Conservation (phyloP, 2,797 vertebrate species). For the Propithecus perrieri region DNA sequence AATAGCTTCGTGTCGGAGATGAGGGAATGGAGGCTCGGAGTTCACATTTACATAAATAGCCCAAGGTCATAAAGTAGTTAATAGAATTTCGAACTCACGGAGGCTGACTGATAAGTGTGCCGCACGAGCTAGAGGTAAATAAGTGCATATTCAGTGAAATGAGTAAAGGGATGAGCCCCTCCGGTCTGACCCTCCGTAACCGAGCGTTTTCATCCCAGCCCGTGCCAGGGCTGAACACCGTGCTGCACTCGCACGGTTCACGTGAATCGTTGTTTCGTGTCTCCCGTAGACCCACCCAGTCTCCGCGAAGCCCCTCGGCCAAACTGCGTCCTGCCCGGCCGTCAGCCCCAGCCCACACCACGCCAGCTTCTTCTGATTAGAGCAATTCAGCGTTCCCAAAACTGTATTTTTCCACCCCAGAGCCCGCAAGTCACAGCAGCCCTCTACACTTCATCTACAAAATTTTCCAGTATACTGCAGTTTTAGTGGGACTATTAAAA, state of each 20-base stretch:
- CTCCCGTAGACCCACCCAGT: background rate
- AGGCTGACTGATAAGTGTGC: background rate
- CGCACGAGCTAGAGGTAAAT: background rate
- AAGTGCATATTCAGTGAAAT: background rate
- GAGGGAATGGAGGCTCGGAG: background rate
- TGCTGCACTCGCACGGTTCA: background rate
- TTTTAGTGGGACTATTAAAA: conserved; percentile 83
- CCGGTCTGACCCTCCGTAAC: background rate
- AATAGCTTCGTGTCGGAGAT: background rate
- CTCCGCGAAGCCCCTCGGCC: background rate
- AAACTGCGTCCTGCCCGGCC: background rate
- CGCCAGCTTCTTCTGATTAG: background rate
- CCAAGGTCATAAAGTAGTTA: background rate
- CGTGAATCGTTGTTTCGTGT: background rate
- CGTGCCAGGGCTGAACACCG: background rate
- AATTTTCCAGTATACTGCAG: conserved; percentile 72
- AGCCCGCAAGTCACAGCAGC: conserved; percentile 57
- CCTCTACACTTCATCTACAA: conserved; percentile 80
- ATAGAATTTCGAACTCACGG: background rate
- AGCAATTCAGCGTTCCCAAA: background rate
- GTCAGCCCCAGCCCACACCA: background rate
- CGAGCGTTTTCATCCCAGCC: background rate
- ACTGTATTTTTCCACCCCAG: conserved; percentile 58
- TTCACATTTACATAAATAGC: background rate
- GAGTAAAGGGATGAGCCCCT: no score